phyloP scores from a whole-genome alignment of 2,888 invertebrate genomes.

The Nomada ferruginata region DNA sequence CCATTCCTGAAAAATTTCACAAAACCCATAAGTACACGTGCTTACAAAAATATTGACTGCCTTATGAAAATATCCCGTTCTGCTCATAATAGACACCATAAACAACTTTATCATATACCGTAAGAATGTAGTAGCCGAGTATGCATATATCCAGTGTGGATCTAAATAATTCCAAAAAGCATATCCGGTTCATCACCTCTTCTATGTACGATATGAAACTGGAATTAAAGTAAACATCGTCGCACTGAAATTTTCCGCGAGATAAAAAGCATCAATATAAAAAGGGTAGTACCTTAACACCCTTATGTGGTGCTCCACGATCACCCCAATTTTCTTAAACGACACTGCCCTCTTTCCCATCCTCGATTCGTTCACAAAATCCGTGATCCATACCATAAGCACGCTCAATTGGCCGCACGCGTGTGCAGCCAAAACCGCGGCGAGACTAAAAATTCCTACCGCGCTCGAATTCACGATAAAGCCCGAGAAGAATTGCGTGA shows the following conservation, averaged over 20 bases:
- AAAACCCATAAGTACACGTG: background rate
- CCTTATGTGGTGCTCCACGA: slow-evolving; percentile 67
- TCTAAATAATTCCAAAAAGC: slow-evolving; percentile 77
- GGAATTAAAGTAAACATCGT: slow-evolving; percentile 36
- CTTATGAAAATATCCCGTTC: too few species aligned
- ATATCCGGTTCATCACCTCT: slow-evolving; percentile 70
- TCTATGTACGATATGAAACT: slow-evolving; percentile 76
- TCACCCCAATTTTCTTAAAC: slow-evolving; percentile 22
- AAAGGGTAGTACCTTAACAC: slow-evolving; percentile 43
- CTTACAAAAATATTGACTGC: background rate
- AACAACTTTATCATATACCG: slow-evolving; percentile 29
- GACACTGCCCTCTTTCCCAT: background rate
- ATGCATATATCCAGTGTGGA: slow-evolving; percentile 69
- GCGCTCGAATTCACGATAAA: slow-evolving; percentile 57
- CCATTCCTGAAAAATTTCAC: slow-evolving; percentile 55
- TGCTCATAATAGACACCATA: background rate
- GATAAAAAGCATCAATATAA: background rate
- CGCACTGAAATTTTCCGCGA: slow-evolving; percentile 22
- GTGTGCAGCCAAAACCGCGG: slow-evolving; percentile 66
- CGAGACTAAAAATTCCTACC: slow-evolving; percentile 52
- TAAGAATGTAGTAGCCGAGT: slow-evolving; percentile 54
- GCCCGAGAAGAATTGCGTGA: slow-evolving; percentile 46
- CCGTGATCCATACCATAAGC: slow-evolving; percentile 51
- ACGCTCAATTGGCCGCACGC: slow-evolving; percentile 70
- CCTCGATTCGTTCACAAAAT: slow-evolving; percentile 42